These are phyloP conservation scores for Aurelia coerulea DNA, from an alignment of 30 jellyfish, hydroid and myxozoan genomes.

Conservation along the genomic window DNA sequence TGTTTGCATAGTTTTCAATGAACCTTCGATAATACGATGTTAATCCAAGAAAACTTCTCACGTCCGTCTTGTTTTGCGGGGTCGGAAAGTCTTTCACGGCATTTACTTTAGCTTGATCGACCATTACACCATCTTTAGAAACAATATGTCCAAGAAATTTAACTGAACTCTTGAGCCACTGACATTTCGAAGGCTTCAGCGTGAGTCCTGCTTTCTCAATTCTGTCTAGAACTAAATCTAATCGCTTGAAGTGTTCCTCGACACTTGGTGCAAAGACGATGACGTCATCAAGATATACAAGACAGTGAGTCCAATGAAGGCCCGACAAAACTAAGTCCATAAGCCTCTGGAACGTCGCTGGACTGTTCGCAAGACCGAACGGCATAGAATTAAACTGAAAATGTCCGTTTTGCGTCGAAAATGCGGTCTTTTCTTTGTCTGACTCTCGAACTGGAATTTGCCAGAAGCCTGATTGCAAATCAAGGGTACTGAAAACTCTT, in stretches of 20 bases:
- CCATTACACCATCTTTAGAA: conserved; percentile 34
- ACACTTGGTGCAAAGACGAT: conserved; percentile 30
- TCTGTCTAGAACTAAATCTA: conserved; percentile 30
- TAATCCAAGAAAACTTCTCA: conserved; percentile 53
- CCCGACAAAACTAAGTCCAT: conserved; percentile 56
- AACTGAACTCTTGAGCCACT: conserved; percentile 26
- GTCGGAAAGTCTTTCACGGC: conserved; percentile 52
- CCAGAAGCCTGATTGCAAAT: conserved; percentile 62
- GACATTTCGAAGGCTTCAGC: conserved; percentile 59
- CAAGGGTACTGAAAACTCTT: conserved; percentile 30
- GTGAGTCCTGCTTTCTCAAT: conserved; percentile 41
- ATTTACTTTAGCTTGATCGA: conserved; percentile 8
- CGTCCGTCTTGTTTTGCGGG: conserved; percentile 31
- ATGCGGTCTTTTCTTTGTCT: conserved; percentile 59
- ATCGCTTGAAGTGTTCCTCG: conserved; percentile 52
- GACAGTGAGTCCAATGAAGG: conserved; percentile 33
- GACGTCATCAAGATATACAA: conserved; percentile 54
- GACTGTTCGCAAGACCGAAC: conserved; percentile 50
- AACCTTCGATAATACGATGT: conserved; percentile 55
- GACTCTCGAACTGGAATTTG: conserved; percentile 43
- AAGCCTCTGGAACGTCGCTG: conserved; percentile 63
- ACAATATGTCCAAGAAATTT: conserved; percentile 60
- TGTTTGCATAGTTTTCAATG: conserved; percentile 42
- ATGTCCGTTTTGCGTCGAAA: conserved; percentile 35
- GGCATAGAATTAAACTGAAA: conserved; percentile 45